Conservation (phyloP, 2,113 vertebrate genomes). For the Xenopus laevis region DNA sequence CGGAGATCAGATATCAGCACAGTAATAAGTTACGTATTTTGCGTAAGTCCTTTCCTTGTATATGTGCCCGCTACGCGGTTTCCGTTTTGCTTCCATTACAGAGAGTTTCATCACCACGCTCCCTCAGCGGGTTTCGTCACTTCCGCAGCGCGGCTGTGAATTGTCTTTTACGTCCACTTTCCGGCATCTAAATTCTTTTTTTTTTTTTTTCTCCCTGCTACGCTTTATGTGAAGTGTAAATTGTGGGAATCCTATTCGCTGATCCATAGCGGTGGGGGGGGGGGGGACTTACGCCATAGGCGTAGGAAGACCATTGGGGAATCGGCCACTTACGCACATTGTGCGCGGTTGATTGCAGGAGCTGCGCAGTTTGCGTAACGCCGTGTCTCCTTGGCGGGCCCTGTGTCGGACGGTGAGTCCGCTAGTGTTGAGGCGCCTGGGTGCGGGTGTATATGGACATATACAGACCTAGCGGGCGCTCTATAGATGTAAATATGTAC, state of each 20-base stretch:
- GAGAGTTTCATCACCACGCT: conserved; percentile 31
- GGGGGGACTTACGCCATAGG: conserved; percentile 3
- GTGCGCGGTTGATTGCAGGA: background rate
- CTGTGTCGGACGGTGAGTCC: conserved; percentile 23
- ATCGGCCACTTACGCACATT: conserved; percentile 2
- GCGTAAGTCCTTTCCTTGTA: too few species aligned
- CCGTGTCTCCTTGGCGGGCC: conserved; percentile 43
- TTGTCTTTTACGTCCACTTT: conserved; percentile 4
- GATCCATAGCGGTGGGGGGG: background rate
- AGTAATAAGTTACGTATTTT: too few species aligned
- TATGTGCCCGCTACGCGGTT: background rate
- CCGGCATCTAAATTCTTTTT: background rate
- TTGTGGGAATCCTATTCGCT: background rate
- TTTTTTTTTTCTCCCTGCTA: background rate
- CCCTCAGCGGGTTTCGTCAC: conserved; percentile 28
- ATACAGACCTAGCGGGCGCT: background rate
- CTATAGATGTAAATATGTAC: background rate
- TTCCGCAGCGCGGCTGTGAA: conserved; percentile 18
- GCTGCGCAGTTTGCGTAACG: conserved; percentile 34
- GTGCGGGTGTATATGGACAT: background rate
- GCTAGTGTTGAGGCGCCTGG: conserved; percentile 19
- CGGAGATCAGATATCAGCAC: too few species aligned
- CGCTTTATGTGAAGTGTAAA: conserved; percentile 17
- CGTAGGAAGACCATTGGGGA: conserved; percentile 3
- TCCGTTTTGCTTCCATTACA: conserved; percentile 14